A percentile compares a stretch with the other conserved stretches of the same genome.
These are phyloP conservation scores for silkworm (Bombyx mori) DNA, from an alignment of 1,140 invertebrate genomes.

Conservation along the genomic window DNA sequence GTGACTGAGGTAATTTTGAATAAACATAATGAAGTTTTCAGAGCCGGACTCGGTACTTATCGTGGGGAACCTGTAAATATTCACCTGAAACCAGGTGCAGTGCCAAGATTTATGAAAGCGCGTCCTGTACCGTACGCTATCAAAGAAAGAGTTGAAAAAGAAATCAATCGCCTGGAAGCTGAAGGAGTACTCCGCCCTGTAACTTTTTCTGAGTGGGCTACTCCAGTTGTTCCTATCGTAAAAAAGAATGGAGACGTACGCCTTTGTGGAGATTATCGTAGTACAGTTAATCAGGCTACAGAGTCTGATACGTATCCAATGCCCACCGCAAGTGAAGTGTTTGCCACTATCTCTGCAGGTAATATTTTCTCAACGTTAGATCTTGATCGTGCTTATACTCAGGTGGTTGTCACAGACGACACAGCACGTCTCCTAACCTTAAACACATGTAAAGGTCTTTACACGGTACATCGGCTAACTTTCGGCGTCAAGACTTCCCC, in stretches of 20 bases:
- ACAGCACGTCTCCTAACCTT: no score
- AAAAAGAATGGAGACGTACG: slow-evolving; percentile 23
- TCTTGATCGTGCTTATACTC: slow-evolving; percentile 13
- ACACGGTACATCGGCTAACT: slow-evolving; percentile 54
- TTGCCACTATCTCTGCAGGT: slow-evolving; percentile 31
- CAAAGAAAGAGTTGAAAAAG: slow-evolving; percentile 39
- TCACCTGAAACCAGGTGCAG: slow-evolving; percentile 18
- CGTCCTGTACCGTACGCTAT: slow-evolving; percentile 42
- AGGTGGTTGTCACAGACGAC: slow-evolving; percentile 15
- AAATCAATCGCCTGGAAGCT: slow-evolving; percentile 39
- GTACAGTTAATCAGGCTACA: slow-evolving; percentile 27
- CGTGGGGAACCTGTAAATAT: slow-evolving; percentile 18
- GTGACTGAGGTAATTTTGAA: slow-evolving; percentile 8
- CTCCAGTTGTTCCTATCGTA: slow-evolving; percentile 24
- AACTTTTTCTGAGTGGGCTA: slow-evolving; percentile 26
- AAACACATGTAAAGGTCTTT: slow-evolving; percentile 23
- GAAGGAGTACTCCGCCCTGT: slow-evolving; percentile 29
- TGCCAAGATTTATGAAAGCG: slow-evolving; percentile 18
- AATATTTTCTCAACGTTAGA: no score
- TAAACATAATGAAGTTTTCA: slow-evolving; percentile 22
- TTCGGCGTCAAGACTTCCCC: slow-evolving; percentile 64
- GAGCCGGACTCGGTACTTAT: slow-evolving; percentile 24
- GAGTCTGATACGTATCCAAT: slow-evolving; percentile 22
- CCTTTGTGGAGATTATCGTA: slow-evolving; percentile 27
- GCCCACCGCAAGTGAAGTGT: slow-evolving; percentile 27